phyloP scores from a whole-genome alignment of 2,113 vertebrate genomes.

The Hemichromis elongatus region DNA sequence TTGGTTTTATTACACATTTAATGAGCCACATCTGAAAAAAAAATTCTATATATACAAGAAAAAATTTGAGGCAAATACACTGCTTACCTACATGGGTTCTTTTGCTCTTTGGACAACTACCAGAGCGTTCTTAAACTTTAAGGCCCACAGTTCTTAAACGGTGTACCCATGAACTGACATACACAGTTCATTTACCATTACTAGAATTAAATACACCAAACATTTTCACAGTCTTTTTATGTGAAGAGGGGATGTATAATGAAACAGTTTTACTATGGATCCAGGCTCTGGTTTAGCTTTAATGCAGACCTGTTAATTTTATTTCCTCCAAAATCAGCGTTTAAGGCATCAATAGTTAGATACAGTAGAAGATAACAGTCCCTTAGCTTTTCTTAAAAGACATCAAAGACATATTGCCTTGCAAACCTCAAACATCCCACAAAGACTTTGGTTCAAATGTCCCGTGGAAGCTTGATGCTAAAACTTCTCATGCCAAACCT shows the following conservation, averaged over 20 bases:
- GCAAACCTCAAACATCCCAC: not conserved
- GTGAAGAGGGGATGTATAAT: conserved; percentile 18
- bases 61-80: not conserved
- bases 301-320: not conserved
- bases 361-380: not conserved
- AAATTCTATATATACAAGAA: not conserved
- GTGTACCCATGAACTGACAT: not conserved
- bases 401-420: not conserved
- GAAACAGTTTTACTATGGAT: not conserved
- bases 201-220: conserved; percentile 9
- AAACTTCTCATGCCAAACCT: conserved; percentile 32
- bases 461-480: conserved; percentile 40
- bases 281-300: not conserved
- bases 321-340: not conserved
- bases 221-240: not conserved
- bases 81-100: not conserved
- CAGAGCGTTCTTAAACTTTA: not conserved
- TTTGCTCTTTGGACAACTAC: not conserved
- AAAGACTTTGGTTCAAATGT: conserved; percentile 16
- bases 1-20: not conserved
- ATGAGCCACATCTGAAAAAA: not conserved
- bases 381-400: not conserved
- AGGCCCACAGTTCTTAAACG: not conserved
- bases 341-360: not conserved
- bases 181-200: conserved; percentile 12